Conservation (phyloP, 2,797 vertebrate genomes). For the Poecile montanus region DNA sequence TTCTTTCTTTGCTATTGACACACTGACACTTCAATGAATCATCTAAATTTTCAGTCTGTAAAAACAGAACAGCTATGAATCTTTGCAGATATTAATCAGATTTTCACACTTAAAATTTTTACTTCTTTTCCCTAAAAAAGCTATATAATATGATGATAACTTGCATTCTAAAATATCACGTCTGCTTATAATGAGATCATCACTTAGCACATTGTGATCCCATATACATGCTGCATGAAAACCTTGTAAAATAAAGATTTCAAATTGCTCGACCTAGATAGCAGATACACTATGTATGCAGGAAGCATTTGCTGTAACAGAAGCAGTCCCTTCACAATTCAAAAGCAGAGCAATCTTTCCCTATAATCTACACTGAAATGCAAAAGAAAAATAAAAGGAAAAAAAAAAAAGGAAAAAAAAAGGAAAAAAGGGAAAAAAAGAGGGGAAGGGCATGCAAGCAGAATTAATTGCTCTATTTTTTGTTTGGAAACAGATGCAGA, state of each 20-base stretch:
- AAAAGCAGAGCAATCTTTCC: neutral
- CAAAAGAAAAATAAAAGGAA: neutral
- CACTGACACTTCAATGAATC: neutral
- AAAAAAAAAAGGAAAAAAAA: neutral
- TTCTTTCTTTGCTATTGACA: neutral
- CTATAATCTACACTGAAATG: neutral
- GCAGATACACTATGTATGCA: neutral
- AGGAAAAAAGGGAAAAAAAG: too few species aligned
- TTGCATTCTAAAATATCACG: neutral
- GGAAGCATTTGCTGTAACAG: accelerated
- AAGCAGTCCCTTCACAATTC: neutral
- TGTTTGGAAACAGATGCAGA: neutral
- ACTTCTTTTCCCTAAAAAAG: neutral
- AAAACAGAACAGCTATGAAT: neutral
- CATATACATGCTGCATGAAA: neutral
- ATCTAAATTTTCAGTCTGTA: neutral
- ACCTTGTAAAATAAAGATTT: neutral
- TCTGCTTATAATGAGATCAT: neutral
- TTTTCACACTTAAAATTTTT: neutral
- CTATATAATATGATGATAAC: neutral
- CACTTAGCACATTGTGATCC: neutral
- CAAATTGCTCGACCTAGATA: neutral
- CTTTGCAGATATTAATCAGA: neutral
- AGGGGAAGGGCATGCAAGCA: neutral
- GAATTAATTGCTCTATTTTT: neutral